Percentiles rank a stretch among this genome's conserved stretches.
These are phyloP conservation scores for Buteo buteo DNA, from an alignment of 2,113 vertebrate genomes.

Conservation along the genomic window DNA sequence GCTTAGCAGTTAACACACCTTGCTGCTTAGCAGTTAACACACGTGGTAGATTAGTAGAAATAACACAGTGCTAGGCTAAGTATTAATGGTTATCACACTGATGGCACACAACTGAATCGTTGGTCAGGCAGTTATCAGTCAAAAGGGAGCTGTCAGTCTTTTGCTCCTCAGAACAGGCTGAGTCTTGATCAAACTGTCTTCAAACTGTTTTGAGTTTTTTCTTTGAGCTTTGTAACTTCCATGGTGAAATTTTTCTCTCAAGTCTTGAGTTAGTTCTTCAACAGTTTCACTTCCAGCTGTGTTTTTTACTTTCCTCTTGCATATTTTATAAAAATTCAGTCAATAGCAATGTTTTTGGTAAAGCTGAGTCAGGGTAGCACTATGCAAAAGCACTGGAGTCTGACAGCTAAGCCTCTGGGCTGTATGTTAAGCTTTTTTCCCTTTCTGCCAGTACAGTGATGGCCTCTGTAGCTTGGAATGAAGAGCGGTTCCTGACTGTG, in stretches of 20 bases:
- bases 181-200: not conserved
- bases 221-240: not conserved
- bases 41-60: not conserved
- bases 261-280: not conserved
- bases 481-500: not conserved
- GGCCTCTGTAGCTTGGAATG: not conserved
- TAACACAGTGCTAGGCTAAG: not conserved
- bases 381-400: not conserved
- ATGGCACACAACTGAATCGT: not conserved
- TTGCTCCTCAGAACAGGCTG: not conserved
- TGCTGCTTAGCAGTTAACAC: no score
- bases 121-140: not conserved
- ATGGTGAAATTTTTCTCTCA: not conserved
- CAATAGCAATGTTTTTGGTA: not conserved
- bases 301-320: not conserved
- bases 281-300: not conserved
- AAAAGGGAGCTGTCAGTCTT: not conserved
- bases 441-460: not conserved
- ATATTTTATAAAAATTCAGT: not conserved
- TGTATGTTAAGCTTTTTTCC: not conserved
- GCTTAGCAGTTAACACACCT: not conserved
- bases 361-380: not conserved
- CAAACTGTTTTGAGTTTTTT: not conserved
- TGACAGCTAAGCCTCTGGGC: not conserved
- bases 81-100: not conserved